These are phyloP conservation scores for Remorina albescens DNA, from an alignment of 2,797 vertebrate species.

Conservation along the genomic window DNA sequence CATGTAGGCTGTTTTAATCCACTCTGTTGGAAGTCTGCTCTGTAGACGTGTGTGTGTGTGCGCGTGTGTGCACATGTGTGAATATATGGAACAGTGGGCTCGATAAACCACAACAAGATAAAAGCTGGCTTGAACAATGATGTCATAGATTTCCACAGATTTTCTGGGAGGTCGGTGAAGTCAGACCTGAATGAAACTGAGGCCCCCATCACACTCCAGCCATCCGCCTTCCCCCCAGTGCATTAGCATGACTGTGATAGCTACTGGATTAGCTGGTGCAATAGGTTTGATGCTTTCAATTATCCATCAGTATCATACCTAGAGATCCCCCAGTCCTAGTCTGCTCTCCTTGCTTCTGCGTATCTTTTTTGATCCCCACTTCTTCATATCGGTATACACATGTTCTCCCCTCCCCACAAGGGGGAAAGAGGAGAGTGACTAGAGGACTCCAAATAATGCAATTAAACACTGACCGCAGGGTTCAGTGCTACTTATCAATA, in stretches of 20 bases:
- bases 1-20: conserved; percentile 78
- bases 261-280: conserved; percentile 50
- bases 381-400: conserved; percentile 69
- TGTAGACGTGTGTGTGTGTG: conserved; percentile 45
- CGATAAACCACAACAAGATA: conserved; percentile 73
- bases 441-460: conserved; percentile 86
- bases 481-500: conserved; percentile 85
- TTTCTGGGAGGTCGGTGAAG: conserved; percentile 59
- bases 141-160: conserved; percentile 70
- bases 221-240: conserved; percentile 33
- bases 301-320: conserved; percentile 62
- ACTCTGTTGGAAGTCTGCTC: conserved; percentile 74
- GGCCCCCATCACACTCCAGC: conserved; percentile 36
- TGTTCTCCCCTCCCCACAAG: conserved; percentile 69
- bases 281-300: conserved; percentile 56
- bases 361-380: conserved; percentile 63
- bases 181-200: conserved; percentile 57
- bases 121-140: conserved; percentile 71
- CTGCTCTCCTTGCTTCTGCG: conserved; percentile 33
- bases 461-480: conserved; percentile 86
- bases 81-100: conserved; percentile 71
- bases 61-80: conserved; percentile 49
- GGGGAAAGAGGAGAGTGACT: conserved; percentile 76
- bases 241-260: conserved; percentile 33
- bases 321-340: conserved; percentile 34